Evolutionary conservation across 2,888 invertebrate genomes (phyloP).

Genomic region (Platycheirus rosarum): DNA sequence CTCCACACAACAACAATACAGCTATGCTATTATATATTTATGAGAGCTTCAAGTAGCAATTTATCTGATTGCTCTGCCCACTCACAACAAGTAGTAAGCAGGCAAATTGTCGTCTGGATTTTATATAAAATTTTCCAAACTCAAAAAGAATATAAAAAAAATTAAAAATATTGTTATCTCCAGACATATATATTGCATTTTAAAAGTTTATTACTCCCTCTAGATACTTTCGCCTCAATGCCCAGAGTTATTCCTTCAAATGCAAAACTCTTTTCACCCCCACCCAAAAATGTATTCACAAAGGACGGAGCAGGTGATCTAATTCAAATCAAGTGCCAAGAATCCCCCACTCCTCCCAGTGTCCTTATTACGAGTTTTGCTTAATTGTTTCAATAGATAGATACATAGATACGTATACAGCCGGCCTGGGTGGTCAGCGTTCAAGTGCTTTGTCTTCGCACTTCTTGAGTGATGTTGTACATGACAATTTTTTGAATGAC

Average conservation of each 20-base stretch:
- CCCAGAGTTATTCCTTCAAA: conserved; percentile 32
- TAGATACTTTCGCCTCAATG: conserved; percentile 3
- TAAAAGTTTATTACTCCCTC: conserved; percentile 37
- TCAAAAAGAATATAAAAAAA: too few relatives aligned
- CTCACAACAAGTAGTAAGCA: conserved; percentile 4
- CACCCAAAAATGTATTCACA: conserved; percentile 1
- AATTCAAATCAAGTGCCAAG: conserved; percentile 16
- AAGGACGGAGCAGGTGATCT: too few relatives aligned
- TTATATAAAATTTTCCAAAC: neutral
- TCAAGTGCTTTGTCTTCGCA: conserved; percentile 10
- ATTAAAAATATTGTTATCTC: conserved; percentile 3
- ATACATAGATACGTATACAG: conserved; percentile 7
- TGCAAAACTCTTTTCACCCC: neutral
- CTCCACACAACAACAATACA: neutral
- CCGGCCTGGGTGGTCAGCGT: conserved; percentile 25
- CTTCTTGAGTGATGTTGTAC: conserved; percentile 34
- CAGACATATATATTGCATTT: too few relatives aligned
- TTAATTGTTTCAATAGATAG: conserved; percentile 56
- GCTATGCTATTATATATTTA: conserved; percentile 24
- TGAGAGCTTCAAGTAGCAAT: conserved; percentile 35
- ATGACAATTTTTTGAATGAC: conserved; percentile 45
- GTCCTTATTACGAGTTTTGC: conserved; percentile 26
- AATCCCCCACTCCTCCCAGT: neutral
- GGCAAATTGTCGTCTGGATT: conserved; percentile 35
- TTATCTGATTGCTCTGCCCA: conserved; percentile 36